Percentiles rank a stretch among this genome's conserved stretches.
Evolutionary conservation across 1,140 invertebrate species (phyloP).

Genomic region (Myzus persicae): DNA sequence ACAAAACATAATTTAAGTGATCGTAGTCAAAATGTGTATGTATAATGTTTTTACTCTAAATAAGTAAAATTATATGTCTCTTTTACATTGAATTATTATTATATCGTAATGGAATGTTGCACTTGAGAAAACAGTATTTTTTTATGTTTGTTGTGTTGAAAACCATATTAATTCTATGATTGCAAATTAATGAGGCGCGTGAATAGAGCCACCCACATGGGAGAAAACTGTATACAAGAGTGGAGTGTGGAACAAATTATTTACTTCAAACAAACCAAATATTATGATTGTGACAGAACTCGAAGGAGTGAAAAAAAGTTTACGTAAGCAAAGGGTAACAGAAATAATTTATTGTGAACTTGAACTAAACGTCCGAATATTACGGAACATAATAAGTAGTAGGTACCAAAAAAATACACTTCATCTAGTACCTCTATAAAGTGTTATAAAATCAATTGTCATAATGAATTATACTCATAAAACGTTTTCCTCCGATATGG

Average conservation of each 20-base stretch:
- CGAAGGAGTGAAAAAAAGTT: background rate
- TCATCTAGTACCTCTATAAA: background rate
- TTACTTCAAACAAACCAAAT: slow-evolving; percentile 7
- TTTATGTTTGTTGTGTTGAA: background rate
- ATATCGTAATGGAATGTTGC: background rate
- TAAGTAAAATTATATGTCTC: background rate
- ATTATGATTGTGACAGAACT: background rate
- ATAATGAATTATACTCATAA: background rate
- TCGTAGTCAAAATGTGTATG: background rate
- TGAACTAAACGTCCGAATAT: background rate
- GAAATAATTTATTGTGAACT: background rate
- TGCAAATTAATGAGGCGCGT: background rate
- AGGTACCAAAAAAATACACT: background rate
- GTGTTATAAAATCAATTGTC: background rate
- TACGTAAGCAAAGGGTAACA: background rate
- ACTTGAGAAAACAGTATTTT: background rate
- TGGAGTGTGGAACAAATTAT: background rate
- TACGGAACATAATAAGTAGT: background rate
- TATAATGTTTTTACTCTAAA: background rate
- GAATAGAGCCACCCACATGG: background rate
- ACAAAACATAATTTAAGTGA: background rate
- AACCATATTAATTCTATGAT: background rate
- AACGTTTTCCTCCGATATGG: background rate
- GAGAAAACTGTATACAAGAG: background rate
- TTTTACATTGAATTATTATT: background rate